A percentile compares a stretch with the other conserved stretches of the same genome.
Evolutionary conservation across 2,113 vertebrate species (phyloP).

Genomic region (Oryzias celebensis): DNA sequence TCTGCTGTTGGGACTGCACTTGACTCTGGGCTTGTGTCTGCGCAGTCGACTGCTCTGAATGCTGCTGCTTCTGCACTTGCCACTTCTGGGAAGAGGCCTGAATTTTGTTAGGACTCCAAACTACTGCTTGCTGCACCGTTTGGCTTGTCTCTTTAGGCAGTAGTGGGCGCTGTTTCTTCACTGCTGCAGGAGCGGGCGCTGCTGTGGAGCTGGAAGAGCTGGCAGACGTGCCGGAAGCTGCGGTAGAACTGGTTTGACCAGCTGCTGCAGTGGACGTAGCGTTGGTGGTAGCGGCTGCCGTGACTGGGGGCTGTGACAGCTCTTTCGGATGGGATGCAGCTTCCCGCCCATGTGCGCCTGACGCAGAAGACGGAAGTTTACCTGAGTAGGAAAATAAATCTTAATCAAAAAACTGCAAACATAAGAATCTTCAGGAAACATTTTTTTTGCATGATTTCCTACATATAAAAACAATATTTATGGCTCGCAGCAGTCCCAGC

Average conservation of each 20-base stretch:
- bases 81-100: constrained; percentile 96
- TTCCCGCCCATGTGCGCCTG: constrained; percentile 75
- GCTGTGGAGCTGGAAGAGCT: constrained; percentile 70
- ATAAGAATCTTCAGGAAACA: neutral
- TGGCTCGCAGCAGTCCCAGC: no score
- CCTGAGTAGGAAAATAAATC: constrained; percentile 61
- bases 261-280: constrained; percentile 65
- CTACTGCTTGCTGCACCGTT: constrained; percentile 86
- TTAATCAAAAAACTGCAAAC: no score
- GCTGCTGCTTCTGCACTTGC: constrained; percentile 90
- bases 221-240: constrained; percentile 65
- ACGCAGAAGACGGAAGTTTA: constrained; percentile 79
- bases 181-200: constrained; percentile 66
- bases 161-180: constrained; percentile 96
- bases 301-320: constrained; percentile 77
- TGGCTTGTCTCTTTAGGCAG: constrained; percentile 92
- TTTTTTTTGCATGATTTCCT: no score
- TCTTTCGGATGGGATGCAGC: constrained; percentile 78
- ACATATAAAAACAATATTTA: no score
- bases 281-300: constrained; percentile 64
- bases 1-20: constrained; percentile 58
- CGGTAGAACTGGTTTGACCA: constrained; percentile 69
- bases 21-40: constrained; percentile 66
- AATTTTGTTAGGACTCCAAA: constrained; percentile 94
- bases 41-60: constrained; percentile 60